Percentiles rank a stretch among this genome's conserved stretches.
Evolutionary conservation across 2,888 invertebrate species (phyloP).

Genomic region (Camponotus fellah): DNA sequence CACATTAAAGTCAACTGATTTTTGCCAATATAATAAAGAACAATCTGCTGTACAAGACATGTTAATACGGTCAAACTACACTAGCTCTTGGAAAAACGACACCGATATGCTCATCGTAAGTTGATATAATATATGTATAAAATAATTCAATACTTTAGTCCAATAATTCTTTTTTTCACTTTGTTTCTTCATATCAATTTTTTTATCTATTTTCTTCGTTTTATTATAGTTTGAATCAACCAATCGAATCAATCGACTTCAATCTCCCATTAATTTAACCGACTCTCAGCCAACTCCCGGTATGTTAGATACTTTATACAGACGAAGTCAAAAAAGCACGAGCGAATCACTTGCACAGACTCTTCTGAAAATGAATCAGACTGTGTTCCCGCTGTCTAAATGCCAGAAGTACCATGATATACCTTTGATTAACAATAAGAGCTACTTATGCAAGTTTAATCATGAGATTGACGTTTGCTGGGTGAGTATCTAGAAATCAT

Average conservation of each 20-base stretch:
- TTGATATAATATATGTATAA: not conserved
- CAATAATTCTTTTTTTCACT: not conserved
- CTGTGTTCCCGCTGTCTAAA: not conserved
- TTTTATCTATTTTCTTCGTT: not conserved
- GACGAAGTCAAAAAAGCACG: constrained; percentile 57
- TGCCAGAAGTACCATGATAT: constrained; percentile 45
- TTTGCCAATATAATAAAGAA: constrained; percentile 2
- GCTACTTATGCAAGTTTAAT: constrained; percentile 40
- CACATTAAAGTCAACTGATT: no score
- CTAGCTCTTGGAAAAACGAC: constrained; percentile 66
- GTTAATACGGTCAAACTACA: constrained; percentile 39
- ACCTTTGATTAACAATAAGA: not conserved
- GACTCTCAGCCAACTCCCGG: not conserved
- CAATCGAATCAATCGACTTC: constrained; percentile 39
- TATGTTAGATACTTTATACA: constrained; percentile 40
- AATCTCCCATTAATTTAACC: constrained; percentile 61
- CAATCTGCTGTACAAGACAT: constrained; percentile 34
- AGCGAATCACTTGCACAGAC: constrained; percentile 6
- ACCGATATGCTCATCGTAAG: constrained; percentile 70
- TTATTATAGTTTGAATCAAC: constrained; percentile 65
- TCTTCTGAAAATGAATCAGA: constrained; percentile 59
- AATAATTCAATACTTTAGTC: not conserved
- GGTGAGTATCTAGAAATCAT: constrained; percentile 24
- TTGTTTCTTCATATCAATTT: not conserved
- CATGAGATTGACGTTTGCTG: constrained; percentile 55